A percentile compares a stretch with the other conserved stretches of the same genome.
Conservation (phyloP, 2,797 vertebrate genomes). For the Peromyscus nudipes region DNA sequence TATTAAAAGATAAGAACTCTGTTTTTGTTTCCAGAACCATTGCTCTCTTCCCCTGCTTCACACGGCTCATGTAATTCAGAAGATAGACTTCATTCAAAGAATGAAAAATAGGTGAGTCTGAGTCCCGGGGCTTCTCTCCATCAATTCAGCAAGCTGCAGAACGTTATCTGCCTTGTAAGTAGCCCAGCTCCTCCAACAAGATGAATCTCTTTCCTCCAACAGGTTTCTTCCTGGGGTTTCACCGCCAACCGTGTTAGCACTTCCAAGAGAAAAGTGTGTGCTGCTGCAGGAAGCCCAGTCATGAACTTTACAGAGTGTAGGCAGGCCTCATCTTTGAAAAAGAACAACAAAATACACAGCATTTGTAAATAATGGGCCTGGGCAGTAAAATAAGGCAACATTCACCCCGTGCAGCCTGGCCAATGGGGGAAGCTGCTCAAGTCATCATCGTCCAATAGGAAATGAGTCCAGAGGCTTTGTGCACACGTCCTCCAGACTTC, state of each 20-base stretch:
- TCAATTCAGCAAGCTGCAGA: slow-evolving; percentile 73
- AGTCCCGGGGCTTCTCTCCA: slow-evolving; percentile 65
- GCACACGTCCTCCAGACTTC: accelerated
- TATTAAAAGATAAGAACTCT: slow-evolving; percentile 84
- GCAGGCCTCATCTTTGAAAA: background rate
- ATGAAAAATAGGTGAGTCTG: slow-evolving; percentile 82
- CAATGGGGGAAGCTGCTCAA: background rate
- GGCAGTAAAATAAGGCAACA: background rate
- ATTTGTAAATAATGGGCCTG: background rate
- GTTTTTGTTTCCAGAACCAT: slow-evolving; percentile 81
- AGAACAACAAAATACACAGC: background rate
- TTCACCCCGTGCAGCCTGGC: background rate
- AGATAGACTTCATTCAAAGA: slow-evolving; percentile 83
- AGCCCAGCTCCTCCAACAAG: slow-evolving; percentile 68
- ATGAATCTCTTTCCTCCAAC: slow-evolving; percentile 74
- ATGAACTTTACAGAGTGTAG: background rate
- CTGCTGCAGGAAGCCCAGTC: background rate
- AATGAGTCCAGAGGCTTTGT: background rate
- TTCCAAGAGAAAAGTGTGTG: background rate
- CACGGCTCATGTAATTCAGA: slow-evolving; percentile 81
- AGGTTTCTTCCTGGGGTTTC: slow-evolving; percentile 30
- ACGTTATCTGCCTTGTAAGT: slow-evolving; percentile 79
- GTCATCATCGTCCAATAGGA: background rate
- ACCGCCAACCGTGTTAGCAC: background rate
- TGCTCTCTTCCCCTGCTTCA: slow-evolving; percentile 70